Evolutionary conservation across 2,888 invertebrate species (phyloP), one percentile per base, ranked within the genome.

Genomic region (Drosophila anceps): DNA sequence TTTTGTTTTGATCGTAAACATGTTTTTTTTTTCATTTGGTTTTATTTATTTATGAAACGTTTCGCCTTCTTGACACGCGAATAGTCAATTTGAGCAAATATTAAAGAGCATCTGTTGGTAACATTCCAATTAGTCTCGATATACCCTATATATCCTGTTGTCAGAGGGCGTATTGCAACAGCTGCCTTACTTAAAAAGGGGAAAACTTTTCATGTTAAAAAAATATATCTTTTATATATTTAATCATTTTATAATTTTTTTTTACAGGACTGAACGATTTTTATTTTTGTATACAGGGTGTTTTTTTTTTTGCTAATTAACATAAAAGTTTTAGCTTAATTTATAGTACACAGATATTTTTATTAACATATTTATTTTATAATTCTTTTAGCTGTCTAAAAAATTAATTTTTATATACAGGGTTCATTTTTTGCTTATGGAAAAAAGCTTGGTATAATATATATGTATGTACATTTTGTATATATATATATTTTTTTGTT

Each of bases 41-140:
- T 29, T 48, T 29, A 33, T 35, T 51, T 54, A 35, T 27, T 53
- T 46, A 48, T 57, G 46, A 65, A 73, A 57, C 24, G 43, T 50
- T 58, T 62, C 67, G 48, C 48, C 50, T 54, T 60, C 63, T 59
- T 72, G 72, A 81, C 83, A 84, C 84, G 87, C 87, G 61, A 84
- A 75, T 77, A 58, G 46, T 66, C 58, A 69, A 84, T 82, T 73
- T n/a, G 8, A 29, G 15, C 39, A 46, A 51, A 67, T 72, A 41
- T 41, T 55, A 44, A 57, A 3, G 33, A 61, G 37, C 48, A 50
- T 73, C 37, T 69, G 48, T 20, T 43, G 51, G 61, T 50, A n/a
- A 53, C 20, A 37, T 55, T 48, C 48, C 50, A 76, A 72, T 67
- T 58, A 37, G 27, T 58, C 7, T 24, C 29, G 2, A 5, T 13